Base-by-base conservation (phyloP, 2,888 invertebrate species). In the Palloptera scutellata region DNA sequence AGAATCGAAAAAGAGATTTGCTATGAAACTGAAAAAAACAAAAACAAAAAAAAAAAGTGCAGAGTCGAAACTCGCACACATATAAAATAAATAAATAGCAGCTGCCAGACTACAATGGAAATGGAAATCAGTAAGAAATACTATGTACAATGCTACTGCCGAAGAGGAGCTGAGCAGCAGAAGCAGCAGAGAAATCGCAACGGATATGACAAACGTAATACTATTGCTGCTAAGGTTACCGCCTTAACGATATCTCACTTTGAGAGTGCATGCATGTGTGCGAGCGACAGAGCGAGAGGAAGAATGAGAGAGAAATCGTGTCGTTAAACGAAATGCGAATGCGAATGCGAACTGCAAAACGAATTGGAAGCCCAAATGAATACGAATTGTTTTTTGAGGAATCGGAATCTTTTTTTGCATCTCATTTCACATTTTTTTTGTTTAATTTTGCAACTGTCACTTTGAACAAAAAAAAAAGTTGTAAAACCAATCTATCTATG, bases 391-490 rank as follows among this genome's bases (percentile, higher is more conserved):
- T 20, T 57, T 57, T 57, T 19, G 20, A n/a, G 15, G 20, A 15
- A 17, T 19, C n/a, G n/a, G n/a, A n/a, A n/a, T 53, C 5, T 20
- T 20, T 13, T 20, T 11, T 57, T 57, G 19, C 17, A 17, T 53
- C 15, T n/a, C 17, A 12, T 9, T 53, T 53, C 11, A 12, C n/a
- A 10, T 48, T 6, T 30, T 30, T 19, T 53, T 57, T 13, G 20
- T 57, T 40, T 57, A n/a, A n/a, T 30, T 57, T 57, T 57, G 57
- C 57, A 57, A 57, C 10, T 57, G 57, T 57, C 57, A 57, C 59
- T 42, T 41, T 30, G 59, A 43, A 41, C 12, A 40, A 30, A 20
- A 40, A 41, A 2, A 48, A 48, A 48, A 48, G 8, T n/a, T n/a
- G n/a, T n/a, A 48, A 48, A 48, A 48, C 2, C n/a, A n/a, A n/a